Percentiles rank a stretch among this genome's conserved stretches.
phyloP scores from a whole-genome alignment of 2,113 vertebrate genomes.

The Microcebus ravelobensis region DNA sequence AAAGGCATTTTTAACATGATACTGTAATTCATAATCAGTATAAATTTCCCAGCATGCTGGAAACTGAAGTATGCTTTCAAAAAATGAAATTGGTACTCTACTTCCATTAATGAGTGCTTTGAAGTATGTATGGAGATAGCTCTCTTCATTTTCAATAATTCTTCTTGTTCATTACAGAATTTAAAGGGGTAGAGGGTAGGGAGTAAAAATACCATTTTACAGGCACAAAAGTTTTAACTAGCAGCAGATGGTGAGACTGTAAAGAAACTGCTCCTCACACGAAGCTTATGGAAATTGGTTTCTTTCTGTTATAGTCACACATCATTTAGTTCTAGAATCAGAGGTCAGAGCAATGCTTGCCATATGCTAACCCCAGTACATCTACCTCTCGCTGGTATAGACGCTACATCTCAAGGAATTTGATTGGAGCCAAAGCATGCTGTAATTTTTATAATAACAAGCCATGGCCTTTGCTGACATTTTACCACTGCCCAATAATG shows the following conservation, averaged over 20 bases:
- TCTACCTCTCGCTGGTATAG: neutral
- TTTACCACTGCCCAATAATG: neutral
- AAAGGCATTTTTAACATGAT: constrained; percentile 38
- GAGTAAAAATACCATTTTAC: constrained; percentile 64
- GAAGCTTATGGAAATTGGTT: constrained; percentile 48
- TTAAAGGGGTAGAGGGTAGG: constrained; percentile 31
- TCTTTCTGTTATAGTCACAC: constrained; percentile 32
- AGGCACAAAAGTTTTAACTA: constrained; percentile 40
- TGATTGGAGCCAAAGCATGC: neutral
- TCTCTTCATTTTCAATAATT: constrained; percentile 67
- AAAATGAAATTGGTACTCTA: constrained; percentile 44
- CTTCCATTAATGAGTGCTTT: constrained; percentile 64
- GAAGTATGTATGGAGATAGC: constrained; percentile 31
- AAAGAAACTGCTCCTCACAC: constrained; percentile 46
- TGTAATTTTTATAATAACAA: constrained; percentile 41
- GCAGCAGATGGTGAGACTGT: constrained; percentile 68
- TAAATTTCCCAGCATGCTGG: neutral
- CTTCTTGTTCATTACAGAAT: constrained; percentile 54
- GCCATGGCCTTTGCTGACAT: constrained; percentile 18
- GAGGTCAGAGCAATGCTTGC: constrained; percentile 42
- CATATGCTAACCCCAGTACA: neutral
- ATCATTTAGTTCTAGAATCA: constrained; percentile 5
- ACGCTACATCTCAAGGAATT: neutral
- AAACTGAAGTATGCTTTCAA: constrained; percentile 40
- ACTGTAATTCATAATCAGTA: constrained; percentile 43